Base-by-base conservation (phyloP, 1,140 invertebrate genomes). In the Diachasmimorpha longicaudata region DNA sequence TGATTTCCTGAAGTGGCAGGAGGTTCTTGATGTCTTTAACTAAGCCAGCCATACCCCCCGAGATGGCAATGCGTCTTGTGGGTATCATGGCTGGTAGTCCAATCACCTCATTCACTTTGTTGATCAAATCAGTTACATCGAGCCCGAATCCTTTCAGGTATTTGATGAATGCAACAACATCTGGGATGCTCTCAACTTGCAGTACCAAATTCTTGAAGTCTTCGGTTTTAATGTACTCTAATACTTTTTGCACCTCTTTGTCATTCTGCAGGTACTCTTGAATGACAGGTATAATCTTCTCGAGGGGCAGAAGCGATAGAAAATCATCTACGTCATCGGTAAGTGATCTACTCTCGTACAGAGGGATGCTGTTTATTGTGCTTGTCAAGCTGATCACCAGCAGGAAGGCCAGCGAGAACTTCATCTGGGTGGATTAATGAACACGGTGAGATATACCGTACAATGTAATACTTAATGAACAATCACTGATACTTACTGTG, bases 1-100 rank as follows among this genome's bases (percentile, higher is more conserved):
- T 63, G 11, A 85, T 78, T 48, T 84, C 44, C 0, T 83, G 66
- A 0, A 77, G 9, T 2, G 86, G 86, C 31, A 87, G 77, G 0
- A 84, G 13, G 13, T 63, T 70, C 68, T 75, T 71, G 0, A 87
- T 48, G 55, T 85, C 82, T 10, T 76, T 36, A 13, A 84, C 46
- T 0, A 86, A 79, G 39, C 83, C 84, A 48, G 67, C 25, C 0
- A 85, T 23, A 13, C 85, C 84, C 16, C 75, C 77, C 13, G 77
- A 78, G 13, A 79, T 77, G 44, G 42, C 25, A 1, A 10, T 1
- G 0, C 14, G n/a, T 44, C 21, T 11, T 21, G 0, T 11, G 74
- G 58, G 21, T 4, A 37, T 19, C 0, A 74, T 21, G 0, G 55
- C 58, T 5, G 75, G 69, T 1, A 81, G 68, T 0, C 55, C 76